Evolutionary conservation across 2,888 invertebrate species (phyloP).

Genomic region (Amorpha juglandis): DNA sequence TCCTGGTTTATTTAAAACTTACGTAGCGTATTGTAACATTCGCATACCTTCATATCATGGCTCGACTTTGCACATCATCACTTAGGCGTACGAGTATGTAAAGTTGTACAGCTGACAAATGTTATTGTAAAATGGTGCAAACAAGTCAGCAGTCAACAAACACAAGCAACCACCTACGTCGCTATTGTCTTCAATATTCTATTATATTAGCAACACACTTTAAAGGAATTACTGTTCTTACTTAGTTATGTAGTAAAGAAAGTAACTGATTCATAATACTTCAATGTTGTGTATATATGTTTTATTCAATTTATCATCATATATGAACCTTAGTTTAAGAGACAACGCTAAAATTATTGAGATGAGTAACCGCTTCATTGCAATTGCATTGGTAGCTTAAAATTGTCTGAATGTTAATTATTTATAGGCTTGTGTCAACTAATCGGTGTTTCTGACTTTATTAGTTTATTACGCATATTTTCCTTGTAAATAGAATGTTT

Average conservation of each 20-base stretch:
- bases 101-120: background rate
- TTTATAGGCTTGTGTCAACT: slow-evolving; percentile 6
- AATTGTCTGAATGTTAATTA: background rate
- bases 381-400: background rate
- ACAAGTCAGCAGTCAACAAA: slow-evolving; percentile 39
- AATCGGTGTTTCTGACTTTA: slow-evolving; percentile 12
- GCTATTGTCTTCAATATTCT: background rate
- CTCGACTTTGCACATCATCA: background rate
- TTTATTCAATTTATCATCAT: background rate
- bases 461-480: slow-evolving; percentile 38
- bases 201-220: background rate
- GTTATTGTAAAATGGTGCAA: slow-evolving; percentile 50
- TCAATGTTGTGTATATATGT: background rate
- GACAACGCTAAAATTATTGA: background rate
- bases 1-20: background rate
- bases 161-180: slow-evolving; percentile 3
- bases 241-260: background rate
- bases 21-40: background rate
- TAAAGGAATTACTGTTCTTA: background rate
- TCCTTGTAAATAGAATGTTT: slow-evolving; percentile 35
- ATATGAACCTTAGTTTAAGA: background rate
- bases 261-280: background rate
- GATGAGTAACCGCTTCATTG: background rate
- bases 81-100: background rate
- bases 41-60: background rate